Evolutionary conservation across 2,888 invertebrate species (phyloP), one percentile per base, ranked within the genome.

Genomic region (Lithophane leautieri): DNA sequence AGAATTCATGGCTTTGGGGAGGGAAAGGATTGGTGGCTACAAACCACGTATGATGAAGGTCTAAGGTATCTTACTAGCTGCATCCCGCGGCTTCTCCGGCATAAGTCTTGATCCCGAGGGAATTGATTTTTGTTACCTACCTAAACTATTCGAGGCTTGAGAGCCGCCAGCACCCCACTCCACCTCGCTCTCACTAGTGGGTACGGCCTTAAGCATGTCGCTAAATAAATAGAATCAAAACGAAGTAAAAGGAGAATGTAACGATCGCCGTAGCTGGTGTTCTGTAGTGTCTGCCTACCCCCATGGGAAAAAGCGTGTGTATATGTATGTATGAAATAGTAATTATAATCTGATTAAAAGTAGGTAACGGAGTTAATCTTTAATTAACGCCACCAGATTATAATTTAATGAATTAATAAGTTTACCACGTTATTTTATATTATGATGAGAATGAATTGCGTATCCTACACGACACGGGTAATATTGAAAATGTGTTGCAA

Each of bases 401-500:
- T n/a, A 47, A 61, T 56, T 25, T n/a, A 47, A 61, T 19, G 19
- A 76, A 70, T 52, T 52, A 25, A 22, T 7, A 47, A 25, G 1
- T 50, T 58, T 44, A 56, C 54, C 58, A 4, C 9, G 12, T 40
- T 60, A 71, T 40, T 58, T 58, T 34, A 58, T 54, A 56, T 42
- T 60, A 28, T 65, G 12, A 69, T 69, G 44, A 66, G 19, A 65
- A 66, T 65, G 3, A 50, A 22, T 47, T 22, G 12, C 56, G 22
- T 56, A 52, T 68, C 7, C 8, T 34, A 16, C 28, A 54, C 50
- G 58, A 67, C 25, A 54, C 42, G 58, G 62, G 16, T 68, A 66
- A 79, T 52, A 70, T 47, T n/a, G 44, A 83, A 68, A 78, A 78
- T 62, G n/a, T 68, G 61, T 65, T 56, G 58, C 60, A 19, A 73